These are phyloP conservation scores for Drosophila ercepeae DNA, from an alignment of 1,140 invertebrate species.

Conservation along the genomic window DNA sequence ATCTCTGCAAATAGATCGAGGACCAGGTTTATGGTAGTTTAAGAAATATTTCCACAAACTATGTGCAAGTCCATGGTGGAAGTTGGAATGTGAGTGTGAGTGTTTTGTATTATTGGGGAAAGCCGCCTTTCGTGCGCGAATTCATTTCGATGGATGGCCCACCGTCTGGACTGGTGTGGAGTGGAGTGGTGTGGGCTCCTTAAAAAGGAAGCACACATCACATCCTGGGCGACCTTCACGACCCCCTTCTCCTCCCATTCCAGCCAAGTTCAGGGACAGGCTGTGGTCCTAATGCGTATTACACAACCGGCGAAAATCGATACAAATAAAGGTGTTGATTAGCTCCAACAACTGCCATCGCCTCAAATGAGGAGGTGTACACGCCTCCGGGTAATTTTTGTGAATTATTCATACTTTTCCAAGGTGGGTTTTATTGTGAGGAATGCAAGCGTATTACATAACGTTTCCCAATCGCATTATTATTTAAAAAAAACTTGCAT, in stretches of 20 bases:
- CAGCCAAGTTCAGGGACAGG: conserved; percentile 65
- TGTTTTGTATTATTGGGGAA: not conserved
- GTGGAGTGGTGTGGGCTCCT: conserved; percentile 10
- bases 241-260: not conserved
- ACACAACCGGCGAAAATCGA: conserved; percentile 67
- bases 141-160: conserved; percentile 43
- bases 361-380: conserved; percentile 6
- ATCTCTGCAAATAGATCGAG: conserved; percentile 86
- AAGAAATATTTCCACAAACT: conserved; percentile 9
- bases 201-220: conserved; percentile 4
- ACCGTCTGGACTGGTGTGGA: conserved; percentile 25
- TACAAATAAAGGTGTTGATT: conserved; percentile 55
- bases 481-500: not conserved
- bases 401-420: conserved; percentile 41
- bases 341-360: conserved; percentile 15
- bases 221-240: not conserved
- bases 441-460: conserved; percentile 22
- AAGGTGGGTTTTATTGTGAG: not conserved
- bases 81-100: not conserved
- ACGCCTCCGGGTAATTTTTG: conserved; percentile 12
- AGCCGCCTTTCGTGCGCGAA: conserved; percentile 45
- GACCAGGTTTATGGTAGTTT: conserved; percentile 6
- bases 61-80: not conserved
- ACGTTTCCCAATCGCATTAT: not conserved
- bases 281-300: conserved; percentile 48